phyloP scores from a whole-genome alignment of 2,113 vertebrate species.

The Trachemys scripta region DNA sequence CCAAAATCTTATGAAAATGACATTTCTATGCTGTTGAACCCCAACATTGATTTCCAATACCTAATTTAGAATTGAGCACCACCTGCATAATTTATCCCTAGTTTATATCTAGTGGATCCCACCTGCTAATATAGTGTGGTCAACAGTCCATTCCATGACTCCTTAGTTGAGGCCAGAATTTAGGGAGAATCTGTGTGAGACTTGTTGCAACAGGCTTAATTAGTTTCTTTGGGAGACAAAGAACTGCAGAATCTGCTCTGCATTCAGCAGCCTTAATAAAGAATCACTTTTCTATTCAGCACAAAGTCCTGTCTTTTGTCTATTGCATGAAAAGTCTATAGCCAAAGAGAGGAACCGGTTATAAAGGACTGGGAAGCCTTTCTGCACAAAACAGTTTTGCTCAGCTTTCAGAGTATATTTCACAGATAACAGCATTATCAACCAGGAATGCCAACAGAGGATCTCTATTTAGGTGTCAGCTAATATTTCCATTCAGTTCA shows the following conservation, averaged over 20 bases:
- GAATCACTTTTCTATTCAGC: not conserved
- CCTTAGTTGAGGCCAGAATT: not conserved
- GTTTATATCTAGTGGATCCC: not conserved
- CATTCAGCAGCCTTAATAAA: not conserved
- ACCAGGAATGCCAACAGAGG: not conserved
- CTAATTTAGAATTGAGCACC: not conserved
- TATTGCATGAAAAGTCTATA: not conserved
- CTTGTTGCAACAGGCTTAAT: not conserved
- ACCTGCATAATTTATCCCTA: not conserved
- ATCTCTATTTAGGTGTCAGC: not conserved
- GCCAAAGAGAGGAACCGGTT: not conserved
- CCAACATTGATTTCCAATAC: not conserved
- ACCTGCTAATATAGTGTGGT: not conserved
- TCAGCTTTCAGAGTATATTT: not conserved
- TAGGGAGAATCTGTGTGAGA: not conserved
- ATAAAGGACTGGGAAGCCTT: not conserved
- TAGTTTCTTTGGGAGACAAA: not conserved
- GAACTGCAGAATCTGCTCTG: not conserved
- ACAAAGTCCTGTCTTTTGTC: not conserved
- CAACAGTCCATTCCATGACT: not conserved
- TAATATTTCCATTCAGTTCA: not conserved
- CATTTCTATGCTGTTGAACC: not conserved
- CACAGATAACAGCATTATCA: not conserved
- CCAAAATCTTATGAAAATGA: not conserved
- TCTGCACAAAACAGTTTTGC: not conserved